These are phyloP conservation scores for Caenorhabditis sp. DNA, from an alignment of 2,888 invertebrate genomes.

Conservation along the genomic window DNA sequence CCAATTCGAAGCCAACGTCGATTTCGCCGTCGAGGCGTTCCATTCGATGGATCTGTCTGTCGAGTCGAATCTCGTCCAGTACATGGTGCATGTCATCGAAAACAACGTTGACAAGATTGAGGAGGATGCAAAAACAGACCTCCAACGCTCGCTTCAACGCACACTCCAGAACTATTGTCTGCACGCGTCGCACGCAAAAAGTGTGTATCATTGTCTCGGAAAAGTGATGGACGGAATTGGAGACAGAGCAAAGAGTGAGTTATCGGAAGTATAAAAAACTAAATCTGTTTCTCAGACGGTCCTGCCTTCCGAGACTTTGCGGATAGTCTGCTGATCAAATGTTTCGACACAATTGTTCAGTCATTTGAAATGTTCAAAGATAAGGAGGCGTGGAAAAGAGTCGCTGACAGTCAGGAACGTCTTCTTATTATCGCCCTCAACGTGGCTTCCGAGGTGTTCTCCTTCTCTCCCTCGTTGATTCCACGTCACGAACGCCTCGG, in stretches of 20 bases:
- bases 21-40: constrained; percentile 37
- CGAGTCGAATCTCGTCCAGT: constrained; percentile 24
- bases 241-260: constrained; percentile 19
- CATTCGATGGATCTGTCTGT: constrained; percentile 9
- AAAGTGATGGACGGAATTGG: constrained; percentile 55
- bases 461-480: constrained; percentile 38
- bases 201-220: constrained; percentile 37
- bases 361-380: constrained; percentile 47
- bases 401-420: constrained; percentile 31
- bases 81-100: constrained; percentile 42
- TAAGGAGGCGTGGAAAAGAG: constrained; percentile 34
- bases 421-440: constrained; percentile 20
- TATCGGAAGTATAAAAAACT: not conserved
- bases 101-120: constrained; percentile 26
- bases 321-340: constrained; percentile 16
- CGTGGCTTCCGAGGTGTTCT: constrained; percentile 35
- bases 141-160: constrained; percentile 3
- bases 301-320: constrained; percentile 16
- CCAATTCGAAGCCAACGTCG: constrained; percentile 32
- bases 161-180: constrained; percentile 18
- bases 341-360: constrained; percentile 50
- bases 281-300: not conserved
- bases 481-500: constrained; percentile 40
- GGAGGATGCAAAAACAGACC: not conserved
- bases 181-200: constrained; percentile 35